Base-by-base conservation (phyloP, 1,140 invertebrate genomes). In the Dryas iulia region DNA sequence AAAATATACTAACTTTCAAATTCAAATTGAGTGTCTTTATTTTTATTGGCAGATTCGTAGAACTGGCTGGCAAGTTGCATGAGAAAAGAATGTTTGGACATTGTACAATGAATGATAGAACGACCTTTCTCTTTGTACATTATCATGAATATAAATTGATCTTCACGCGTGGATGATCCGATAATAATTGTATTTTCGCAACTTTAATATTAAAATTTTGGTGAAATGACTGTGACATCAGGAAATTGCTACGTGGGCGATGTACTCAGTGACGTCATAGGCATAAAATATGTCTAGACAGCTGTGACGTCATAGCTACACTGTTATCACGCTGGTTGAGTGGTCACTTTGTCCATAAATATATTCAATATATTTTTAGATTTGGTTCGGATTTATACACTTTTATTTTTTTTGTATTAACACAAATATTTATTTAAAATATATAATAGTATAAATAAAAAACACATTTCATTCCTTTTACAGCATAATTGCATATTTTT, bases 231-330 rank as follows among this genome's bases (percentile, higher is more conserved):
- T 24, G 70, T 61, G 65, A 70, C 66, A 68, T 62, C 70, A 63
- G 60, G 58, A 69, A 71, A 69, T 69, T 59, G 69, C 52, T 54
- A 69, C 26, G 76, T 82, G 72, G 71, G 76, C 64, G 77, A 68
- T 24, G 66, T 70, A 69, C 60, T 72, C 57, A 33, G 57, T 84
- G 81, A 84, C 83, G 81, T 83, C 84, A 83, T 64, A 8, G 14
- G 23, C 66, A 76, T 81, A 76, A 79, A 83, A 77, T 69, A 74
- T 59, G 84, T 87, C 84, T 87, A 87, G 84, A 85, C 83, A 56
- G 30, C 71, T 18, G 69, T 84, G 77, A 81, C 83, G 81, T 87
- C 77, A 83, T 63, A 65, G 61, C 54, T 28, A 21, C 35, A 57
- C 39, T 63, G 54, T 67, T 52, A 47, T 39, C 54, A 47, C 39